These are phyloP conservation scores for Leucophora obtusa DNA, from an alignment of 2,888 invertebrate species.

Conservation along the genomic window DNA sequence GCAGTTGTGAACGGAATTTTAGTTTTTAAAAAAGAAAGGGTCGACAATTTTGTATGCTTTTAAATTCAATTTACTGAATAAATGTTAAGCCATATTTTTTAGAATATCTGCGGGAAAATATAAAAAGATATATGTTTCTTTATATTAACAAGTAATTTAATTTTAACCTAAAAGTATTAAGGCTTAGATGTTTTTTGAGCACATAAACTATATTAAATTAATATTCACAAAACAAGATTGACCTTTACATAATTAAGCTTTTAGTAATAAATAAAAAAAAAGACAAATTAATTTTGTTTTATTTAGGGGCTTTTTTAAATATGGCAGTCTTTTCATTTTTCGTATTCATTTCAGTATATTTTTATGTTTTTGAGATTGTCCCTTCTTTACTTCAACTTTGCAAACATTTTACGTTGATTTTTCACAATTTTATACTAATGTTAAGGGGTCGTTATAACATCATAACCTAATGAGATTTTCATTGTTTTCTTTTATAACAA, in stretches of 20 bases:
- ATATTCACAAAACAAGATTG: conserved; percentile 33
- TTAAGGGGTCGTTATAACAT: conserved; percentile 45
- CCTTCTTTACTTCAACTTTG: conserved; percentile 24
- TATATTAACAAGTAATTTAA: conserved; percentile 10
- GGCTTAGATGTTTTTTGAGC: conserved; percentile 11
- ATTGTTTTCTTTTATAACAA: conserved; percentile 44
- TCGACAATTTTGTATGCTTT: no score
- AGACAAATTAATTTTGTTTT: conserved; percentile 14
- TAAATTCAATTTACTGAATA: no score
- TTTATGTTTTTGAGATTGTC: conserved; percentile 16
- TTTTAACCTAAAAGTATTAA: neutral
- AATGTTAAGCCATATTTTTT: no score
- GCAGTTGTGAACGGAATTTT: no score
- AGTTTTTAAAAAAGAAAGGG: no score
- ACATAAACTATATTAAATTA: conserved; percentile 10
- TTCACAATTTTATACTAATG: neutral
- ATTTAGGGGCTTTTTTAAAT: conserved; percentile 6
- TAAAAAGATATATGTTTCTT: neutral
- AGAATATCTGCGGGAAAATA: no score
- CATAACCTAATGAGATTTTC: conserved; percentile 61
- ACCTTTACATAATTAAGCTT: conserved; percentile 58
- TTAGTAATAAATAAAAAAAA: conserved; percentile 26
- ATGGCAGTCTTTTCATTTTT: conserved; percentile 23
- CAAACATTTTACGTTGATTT: conserved; percentile 30
- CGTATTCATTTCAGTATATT: conserved; percentile 16